A percentile compares a stretch with the other conserved stretches of the same genome.
Conservation (phyloP, 2,888 invertebrate genomes). For the Quadroppia sp. region DNA sequence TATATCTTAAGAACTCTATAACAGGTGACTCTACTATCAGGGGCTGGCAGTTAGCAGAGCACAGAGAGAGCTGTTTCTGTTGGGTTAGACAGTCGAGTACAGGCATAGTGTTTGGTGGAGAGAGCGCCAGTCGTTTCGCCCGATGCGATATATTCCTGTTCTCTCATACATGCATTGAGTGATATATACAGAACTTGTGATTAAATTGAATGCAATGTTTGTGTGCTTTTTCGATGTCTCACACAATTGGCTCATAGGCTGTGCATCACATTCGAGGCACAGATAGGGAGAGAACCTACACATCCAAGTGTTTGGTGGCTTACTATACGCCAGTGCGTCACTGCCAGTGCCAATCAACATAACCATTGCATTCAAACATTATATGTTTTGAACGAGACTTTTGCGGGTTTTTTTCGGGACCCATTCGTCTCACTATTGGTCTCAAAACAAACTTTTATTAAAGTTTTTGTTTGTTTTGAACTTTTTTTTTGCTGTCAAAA, state of each 20-base stretch:
- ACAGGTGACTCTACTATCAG: neutral
- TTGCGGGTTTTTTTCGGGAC: neutral
- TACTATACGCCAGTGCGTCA: constrained; percentile 13
- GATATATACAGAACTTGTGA: neutral
- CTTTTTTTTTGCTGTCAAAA: too few species aligned
- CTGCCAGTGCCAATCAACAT: neutral
- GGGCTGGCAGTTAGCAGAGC: neutral
- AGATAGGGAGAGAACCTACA: neutral
- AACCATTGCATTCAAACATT: neutral
- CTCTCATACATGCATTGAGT: neutral
- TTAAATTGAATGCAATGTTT: neutral
- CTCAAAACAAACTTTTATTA: neutral
- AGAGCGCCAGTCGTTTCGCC: neutral
- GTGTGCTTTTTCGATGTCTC: neutral
- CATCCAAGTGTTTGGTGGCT: neutral
- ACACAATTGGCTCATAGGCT: constrained; percentile 6
- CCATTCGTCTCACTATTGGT: too few species aligned
- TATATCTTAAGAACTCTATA: neutral
- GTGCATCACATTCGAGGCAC: neutral
- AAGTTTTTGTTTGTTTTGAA: neutral
- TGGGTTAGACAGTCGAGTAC: neutral
- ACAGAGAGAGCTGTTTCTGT: neutral
- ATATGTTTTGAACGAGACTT: neutral
- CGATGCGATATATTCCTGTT: neutral
- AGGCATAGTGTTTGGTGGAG: neutral